These are phyloP conservation scores for Latrodectus hesperus DNA, from an alignment of 2,888 invertebrate species.

Conservation along the genomic window DNA sequence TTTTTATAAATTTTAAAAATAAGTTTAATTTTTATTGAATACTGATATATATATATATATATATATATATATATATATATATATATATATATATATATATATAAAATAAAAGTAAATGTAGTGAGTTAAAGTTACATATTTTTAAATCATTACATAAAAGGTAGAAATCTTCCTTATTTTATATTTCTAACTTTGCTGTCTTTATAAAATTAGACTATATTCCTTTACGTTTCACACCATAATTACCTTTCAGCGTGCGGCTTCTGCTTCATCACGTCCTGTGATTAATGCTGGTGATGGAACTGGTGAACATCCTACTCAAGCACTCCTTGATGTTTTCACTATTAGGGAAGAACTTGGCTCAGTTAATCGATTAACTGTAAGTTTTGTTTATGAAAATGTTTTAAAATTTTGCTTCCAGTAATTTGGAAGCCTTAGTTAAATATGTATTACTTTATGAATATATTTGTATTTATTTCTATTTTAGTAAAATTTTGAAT, in stretches of 20 bases:
- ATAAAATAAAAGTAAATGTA: neutral
- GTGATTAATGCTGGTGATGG: constrained; percentile 99
- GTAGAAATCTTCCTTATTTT: neutral
- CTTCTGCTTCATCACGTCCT: constrained; percentile 88
- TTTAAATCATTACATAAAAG: neutral
- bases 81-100: too few species aligned
- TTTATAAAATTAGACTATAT: neutral
- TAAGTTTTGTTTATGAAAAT: constrained; percentile 71
- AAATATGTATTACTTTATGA: too few species aligned
- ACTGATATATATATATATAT: too few species aligned
- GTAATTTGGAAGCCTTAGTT: too few species aligned
- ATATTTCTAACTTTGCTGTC: neutral
- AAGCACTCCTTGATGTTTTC: constrained; percentile 96
- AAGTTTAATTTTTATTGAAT: neutral
- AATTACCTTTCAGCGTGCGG: constrained; percentile 81
- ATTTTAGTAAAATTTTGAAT: neutral
- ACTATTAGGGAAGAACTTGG: constrained; percentile 99
- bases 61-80: too few species aligned
- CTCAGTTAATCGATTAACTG: constrained; percentile 95
- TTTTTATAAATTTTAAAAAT: neutral
- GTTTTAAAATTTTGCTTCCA: too few species aligned
- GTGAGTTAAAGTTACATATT: neutral
- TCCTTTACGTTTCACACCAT: neutral
- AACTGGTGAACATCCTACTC: constrained; percentile 96
- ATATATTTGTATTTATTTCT: neutral